Evolutionary conservation across 2,888 invertebrate genomes (phyloP).

Genomic region (Anticlea derivata): DNA sequence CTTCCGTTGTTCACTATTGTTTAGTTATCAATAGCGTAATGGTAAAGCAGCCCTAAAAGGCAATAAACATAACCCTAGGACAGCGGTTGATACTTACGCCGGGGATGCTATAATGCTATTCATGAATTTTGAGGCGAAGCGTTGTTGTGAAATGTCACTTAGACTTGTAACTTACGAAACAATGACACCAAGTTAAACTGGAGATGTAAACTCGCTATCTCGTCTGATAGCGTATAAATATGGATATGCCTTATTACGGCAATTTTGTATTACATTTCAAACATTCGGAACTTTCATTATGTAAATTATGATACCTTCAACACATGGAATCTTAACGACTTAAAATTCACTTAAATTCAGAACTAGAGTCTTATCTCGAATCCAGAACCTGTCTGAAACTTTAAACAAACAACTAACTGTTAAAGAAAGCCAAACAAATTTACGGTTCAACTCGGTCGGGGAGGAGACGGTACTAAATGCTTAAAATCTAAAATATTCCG

Average conservation of each 20-base stretch:
- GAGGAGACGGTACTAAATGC: slow-evolving; percentile 35
- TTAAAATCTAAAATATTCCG: slow-evolving; percentile 40
- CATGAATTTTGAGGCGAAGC: slow-evolving; percentile 76
- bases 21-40: slow-evolving; percentile 60
- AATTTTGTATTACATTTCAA: slow-evolving; percentile 59
- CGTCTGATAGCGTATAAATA: slow-evolving; percentile 75
- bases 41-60: slow-evolving; percentile 59
- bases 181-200: slow-evolving; percentile 79
- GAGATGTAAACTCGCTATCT: slow-evolving; percentile 77
- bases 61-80: slow-evolving; percentile 64
- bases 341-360: slow-evolving; percentile 62
- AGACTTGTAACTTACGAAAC: slow-evolving; percentile 79
- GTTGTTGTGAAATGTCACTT: slow-evolving; percentile 76
- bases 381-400: slow-evolving; percentile 58
- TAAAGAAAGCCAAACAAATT: slow-evolving; percentile 45
- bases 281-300: slow-evolving; percentile 49
- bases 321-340: slow-evolving; percentile 54
- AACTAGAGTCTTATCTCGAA: slow-evolving; percentile 58
- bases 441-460: slow-evolving; percentile 32
- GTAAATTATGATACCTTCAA: slow-evolving; percentile 50
- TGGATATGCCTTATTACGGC: slow-evolving; percentile 66
- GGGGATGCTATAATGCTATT: slow-evolving; percentile 76
- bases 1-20: slow-evolving; percentile 50
- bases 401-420: slow-evolving; percentile 65
- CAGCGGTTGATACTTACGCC: slow-evolving; percentile 73